Conservation (phyloP, 2,888 invertebrate genomes). For the Cosmia trapezina region DNA sequence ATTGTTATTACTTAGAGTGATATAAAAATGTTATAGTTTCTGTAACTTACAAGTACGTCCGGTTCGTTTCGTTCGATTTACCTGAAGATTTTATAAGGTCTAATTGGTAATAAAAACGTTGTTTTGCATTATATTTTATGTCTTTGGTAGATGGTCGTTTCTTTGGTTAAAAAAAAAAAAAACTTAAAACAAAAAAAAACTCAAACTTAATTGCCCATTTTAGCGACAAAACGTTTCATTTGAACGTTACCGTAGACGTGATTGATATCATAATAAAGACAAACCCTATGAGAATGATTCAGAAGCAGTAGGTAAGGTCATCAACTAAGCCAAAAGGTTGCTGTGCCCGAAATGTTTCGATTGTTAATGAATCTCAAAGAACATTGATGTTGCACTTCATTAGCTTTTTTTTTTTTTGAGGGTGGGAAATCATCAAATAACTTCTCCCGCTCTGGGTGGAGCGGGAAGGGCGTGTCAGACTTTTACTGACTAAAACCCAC, state of each 20-base stretch:
- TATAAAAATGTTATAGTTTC: conserved; percentile 55
- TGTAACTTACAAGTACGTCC: conserved; percentile 39
- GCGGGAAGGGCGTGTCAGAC: too few relatives aligned
- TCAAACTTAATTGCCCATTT: conserved; percentile 26
- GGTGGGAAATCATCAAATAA: too few relatives aligned
- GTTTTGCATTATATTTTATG: conserved; percentile 6
- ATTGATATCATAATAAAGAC: background rate
- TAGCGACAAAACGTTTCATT: background rate
- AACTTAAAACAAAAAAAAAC: too few relatives aligned
- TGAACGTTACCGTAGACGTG: background rate
- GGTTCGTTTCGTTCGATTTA: conserved; percentile 15
- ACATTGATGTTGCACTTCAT: background rate
- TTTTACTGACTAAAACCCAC: too few relatives aligned
- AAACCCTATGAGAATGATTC: background rate
- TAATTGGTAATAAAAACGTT: conserved; percentile 24
- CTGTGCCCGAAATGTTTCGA: background rate
- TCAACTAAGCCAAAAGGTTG: background rate
- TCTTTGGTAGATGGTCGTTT: background rate
- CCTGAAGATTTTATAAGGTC: conserved; percentile 32
- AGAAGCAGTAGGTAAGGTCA: background rate
- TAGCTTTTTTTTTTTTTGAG: too few relatives aligned
- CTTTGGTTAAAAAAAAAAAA: conserved; percentile 20
- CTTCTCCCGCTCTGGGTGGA: too few relatives aligned
- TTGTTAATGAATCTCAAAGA: background rate
- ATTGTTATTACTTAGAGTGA: conserved; percentile 65